phyloP scores from a whole-genome alignment of 2,888 invertebrate species.

The Drosophila recens region DNA sequence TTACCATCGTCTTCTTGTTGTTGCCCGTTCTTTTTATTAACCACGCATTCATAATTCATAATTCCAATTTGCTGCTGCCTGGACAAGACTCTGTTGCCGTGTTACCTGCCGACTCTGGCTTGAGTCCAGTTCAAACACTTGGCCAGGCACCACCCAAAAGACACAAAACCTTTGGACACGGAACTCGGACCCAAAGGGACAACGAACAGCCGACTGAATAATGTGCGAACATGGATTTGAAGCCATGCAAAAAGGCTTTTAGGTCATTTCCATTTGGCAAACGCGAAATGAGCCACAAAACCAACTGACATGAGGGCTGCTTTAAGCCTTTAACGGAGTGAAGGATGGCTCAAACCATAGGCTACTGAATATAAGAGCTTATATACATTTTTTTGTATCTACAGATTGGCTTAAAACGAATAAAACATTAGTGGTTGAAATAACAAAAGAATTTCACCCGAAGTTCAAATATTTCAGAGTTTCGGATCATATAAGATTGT shows the following conservation, averaged over 20 bases:
- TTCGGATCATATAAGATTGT: background rate
- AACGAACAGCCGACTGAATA: slow-evolving; percentile 56
- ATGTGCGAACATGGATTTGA: slow-evolving; percentile 77
- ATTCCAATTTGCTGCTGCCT: slow-evolving; percentile 83
- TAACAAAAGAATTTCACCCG: background rate
- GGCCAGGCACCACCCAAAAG: slow-evolving; percentile 63
- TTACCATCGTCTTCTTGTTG: slow-evolving; percentile 46
- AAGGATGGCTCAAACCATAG: slow-evolving; percentile 5
- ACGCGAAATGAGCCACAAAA: slow-evolving; percentile 29
- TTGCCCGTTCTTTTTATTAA: slow-evolving; percentile 73
- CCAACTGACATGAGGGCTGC: slow-evolving; percentile 18
- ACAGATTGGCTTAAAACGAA: background rate
- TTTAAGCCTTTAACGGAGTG: slow-evolving; percentile 6
- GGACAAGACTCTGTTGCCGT: slow-evolving; percentile 30
- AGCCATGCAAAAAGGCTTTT: slow-evolving; percentile 70
- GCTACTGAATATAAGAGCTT: slow-evolving; percentile 32
- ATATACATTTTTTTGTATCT: background rate
- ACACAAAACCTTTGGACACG: slow-evolving; percentile 43
- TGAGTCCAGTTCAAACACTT: slow-evolving; percentile 76
- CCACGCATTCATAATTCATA: slow-evolving; percentile 83
- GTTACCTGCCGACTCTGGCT: slow-evolving; percentile 12
- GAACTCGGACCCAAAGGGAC: slow-evolving; percentile 23
- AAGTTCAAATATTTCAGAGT: background rate
- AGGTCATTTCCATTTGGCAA: slow-evolving; percentile 34
- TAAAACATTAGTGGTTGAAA: background rate